A percentile compares a stretch with the other conserved stretches of the same genome.
These are phyloP conservation scores for Dolichomitus sp. DNA, from an alignment of 2,888 invertebrate genomes.

Conservation along the genomic window DNA sequence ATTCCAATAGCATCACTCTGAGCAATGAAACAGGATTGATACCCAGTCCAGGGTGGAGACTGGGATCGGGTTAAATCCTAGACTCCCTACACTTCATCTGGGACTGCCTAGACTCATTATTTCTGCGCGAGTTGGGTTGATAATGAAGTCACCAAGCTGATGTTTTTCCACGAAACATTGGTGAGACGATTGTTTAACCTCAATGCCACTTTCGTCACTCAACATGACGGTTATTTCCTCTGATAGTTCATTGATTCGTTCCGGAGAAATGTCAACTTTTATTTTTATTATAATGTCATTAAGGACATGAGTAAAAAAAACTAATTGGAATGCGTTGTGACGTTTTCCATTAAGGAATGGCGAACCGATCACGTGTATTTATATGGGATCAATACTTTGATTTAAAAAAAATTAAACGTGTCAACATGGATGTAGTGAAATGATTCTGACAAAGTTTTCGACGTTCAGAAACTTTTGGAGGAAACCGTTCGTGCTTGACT, in stretches of 20 bases:
- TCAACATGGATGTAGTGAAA: background rate
- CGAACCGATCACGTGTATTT: background rate
- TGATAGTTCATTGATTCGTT: background rate
- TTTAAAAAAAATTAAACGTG: constrained; percentile 4
- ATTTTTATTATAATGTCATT: background rate
- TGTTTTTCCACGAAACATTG: constrained; percentile 1
- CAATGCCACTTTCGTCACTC: constrained; percentile 26
- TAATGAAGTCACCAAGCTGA: background rate
- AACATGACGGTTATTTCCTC: background rate
- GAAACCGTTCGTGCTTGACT: constrained; percentile 7
- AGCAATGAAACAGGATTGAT: too few relatives aligned
- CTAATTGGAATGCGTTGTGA: background rate
- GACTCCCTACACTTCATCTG: too few relatives aligned
- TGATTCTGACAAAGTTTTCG: constrained; percentile 4
- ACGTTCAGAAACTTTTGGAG: constrained; percentile 1
- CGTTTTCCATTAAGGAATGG: background rate
- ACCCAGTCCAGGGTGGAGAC: too few relatives aligned
- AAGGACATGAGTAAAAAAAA: background rate
- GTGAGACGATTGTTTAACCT: constrained; percentile 1
- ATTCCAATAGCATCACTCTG: too few relatives aligned
- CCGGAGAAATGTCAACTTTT: background rate
- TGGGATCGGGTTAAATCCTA: too few relatives aligned
- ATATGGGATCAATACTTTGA: background rate
- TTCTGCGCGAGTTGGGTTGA: too few relatives aligned
- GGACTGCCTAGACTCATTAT: too few relatives aligned